Base-by-base conservation (phyloP, 1,140 invertebrate species). In the Cyclina sinensis region DNA sequence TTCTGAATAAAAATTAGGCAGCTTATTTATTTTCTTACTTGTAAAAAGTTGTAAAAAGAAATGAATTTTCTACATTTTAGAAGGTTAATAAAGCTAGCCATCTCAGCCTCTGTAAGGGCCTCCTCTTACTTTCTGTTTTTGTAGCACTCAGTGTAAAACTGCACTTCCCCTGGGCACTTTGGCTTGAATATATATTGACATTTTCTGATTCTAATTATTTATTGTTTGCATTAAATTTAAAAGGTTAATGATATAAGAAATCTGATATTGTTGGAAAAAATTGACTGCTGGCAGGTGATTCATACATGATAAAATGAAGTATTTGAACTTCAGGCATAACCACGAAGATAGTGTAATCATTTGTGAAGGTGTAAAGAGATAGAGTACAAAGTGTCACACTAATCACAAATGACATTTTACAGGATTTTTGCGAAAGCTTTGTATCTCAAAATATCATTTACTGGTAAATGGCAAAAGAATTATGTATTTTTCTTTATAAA, bases 171-270 rank as follows among this genome's bases (percentile, higher is more conserved):
- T 62, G 57, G 57, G 57, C 57, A 62, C n/a, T 62, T 24, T 62
- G 18, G 24, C n/a, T n/a, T 43, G 43, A 43, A 43, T 43, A 43
- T n/a, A n/a, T 43, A 43, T 62, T 62, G 57, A 62, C 57, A 62
- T 62, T 62, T 62, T 14, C 5, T 1, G 24, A 7, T 62, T 62
- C 27, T 24, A 62, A 27, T 62, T 62, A 27, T 62, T 3, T 9
- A 7, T 5, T 62, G 57, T 62, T 62, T 62, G 57, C 57, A 62
- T 62, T 62, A 1, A 62, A 27, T 62, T 62, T 62, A 62, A 48
- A 62, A 62, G 57, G 57, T 62, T 62, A 62, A 62, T 62, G n/a
- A 24, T n/a, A 62, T n/a, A 62, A 62, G 57, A 27, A 62, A 62
- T n/a, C 3, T 62, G 57, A 62, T 62, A 62, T 62, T 18, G n/a